These are phyloP conservation scores for Epiblema foenella DNA, from an alignment of 2,888 invertebrate species.

Conservation along the genomic window DNA sequence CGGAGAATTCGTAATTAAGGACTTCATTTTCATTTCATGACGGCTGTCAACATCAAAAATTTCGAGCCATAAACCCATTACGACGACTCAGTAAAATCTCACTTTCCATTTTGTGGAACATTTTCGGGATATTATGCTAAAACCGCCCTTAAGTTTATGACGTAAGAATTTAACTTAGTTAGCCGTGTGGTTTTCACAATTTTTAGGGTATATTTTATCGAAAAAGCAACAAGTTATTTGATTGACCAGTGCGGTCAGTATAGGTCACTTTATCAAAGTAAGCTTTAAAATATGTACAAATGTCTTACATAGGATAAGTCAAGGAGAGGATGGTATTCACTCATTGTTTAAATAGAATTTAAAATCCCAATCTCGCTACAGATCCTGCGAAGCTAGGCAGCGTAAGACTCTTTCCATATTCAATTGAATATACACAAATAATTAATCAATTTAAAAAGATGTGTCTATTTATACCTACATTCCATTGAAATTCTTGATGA, in stretches of 20 bases:
- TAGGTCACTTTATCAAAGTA: background rate
- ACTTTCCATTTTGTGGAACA: slow-evolving; percentile 50
- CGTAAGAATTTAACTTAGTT: slow-evolving; percentile 46
- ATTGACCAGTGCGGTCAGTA: background rate
- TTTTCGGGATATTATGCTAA: slow-evolving; percentile 47
- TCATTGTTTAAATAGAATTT: too few relatives aligned
- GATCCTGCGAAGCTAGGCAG: too few relatives aligned
- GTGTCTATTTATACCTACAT: background rate
- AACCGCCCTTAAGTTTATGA: slow-evolving; percentile 42
- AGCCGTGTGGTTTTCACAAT: slow-evolving; percentile 44
- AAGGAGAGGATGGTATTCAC: too few relatives aligned
- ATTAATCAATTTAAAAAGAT: too few relatives aligned
- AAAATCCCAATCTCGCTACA: too few relatives aligned
- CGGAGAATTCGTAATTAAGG: slow-evolving; percentile 45
- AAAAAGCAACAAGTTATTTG: slow-evolving; percentile 43
- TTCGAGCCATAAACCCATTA: slow-evolving; percentile 48
- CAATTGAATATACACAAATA: too few relatives aligned
- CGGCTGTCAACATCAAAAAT: slow-evolving; percentile 56
- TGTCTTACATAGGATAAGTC: background rate
- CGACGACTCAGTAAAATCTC: slow-evolving; percentile 54
- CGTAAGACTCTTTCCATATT: too few relatives aligned
- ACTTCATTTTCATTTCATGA: slow-evolving; percentile 51
- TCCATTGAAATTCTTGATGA: background rate
- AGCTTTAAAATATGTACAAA: background rate
- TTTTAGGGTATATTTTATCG: slow-evolving; percentile 51